These are phyloP conservation scores for Artemisiospiza belli DNA, from an alignment of 2,113 vertebrate species.

Conservation along the genomic window DNA sequence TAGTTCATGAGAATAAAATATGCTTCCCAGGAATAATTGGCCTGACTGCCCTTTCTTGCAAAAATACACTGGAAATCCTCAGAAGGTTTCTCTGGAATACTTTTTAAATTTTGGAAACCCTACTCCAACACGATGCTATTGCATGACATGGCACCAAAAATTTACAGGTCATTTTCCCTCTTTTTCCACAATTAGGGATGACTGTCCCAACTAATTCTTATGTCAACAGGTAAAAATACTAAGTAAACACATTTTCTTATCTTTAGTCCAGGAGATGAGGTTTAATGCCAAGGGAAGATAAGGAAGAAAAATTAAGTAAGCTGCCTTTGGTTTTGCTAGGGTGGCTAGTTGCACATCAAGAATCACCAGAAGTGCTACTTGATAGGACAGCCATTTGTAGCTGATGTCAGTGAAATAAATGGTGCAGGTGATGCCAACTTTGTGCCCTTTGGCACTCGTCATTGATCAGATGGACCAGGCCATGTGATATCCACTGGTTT, in stretches of 20 bases:
- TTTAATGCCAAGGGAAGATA: neutral
- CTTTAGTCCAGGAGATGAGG: neutral
- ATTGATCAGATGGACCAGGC: no score
- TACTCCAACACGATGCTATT: neutral
- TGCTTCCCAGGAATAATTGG: neutral
- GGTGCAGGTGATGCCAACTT: neutral
- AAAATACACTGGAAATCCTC: neutral
- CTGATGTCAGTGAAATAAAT: neutral
- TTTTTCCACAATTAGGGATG: neutral
- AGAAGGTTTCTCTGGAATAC: neutral
- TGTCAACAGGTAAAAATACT: neutral
- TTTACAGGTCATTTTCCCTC: neutral
- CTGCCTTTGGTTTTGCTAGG: neutral
- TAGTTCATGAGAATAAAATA: neutral
- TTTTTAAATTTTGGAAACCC: neutral
- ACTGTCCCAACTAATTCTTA: neutral
- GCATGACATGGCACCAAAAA: neutral
- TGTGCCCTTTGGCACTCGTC: neutral
- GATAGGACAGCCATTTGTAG: neutral
- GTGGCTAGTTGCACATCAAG: neutral
- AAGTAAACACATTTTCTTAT: neutral
- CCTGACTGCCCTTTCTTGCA: neutral
- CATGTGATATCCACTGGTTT: no score
- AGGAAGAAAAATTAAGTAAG: neutral
- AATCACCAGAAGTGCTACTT: neutral